Conservation (phyloP, 2,113 vertebrate species). For the Calonectris borealis region DNA sequence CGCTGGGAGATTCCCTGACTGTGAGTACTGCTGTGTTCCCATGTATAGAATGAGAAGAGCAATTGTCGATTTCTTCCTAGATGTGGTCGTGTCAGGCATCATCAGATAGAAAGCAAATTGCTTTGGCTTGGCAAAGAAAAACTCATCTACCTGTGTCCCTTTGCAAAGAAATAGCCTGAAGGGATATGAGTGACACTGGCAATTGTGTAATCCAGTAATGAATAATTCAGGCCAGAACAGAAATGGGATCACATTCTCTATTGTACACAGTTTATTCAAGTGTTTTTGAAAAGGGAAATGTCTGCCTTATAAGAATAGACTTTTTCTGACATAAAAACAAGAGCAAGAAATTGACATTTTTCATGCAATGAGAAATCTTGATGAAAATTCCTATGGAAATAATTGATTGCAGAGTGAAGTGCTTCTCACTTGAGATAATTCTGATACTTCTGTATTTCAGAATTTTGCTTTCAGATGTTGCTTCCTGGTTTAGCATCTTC, state of each 20-base stretch:
- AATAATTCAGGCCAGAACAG: neutral
- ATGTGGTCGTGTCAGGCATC: neutral
- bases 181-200: neutral
- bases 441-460: neutral
- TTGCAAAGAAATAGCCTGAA: neutral
- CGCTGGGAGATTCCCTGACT: conserved; percentile 89
- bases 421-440: neutral
- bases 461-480: neutral
- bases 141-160: neutral
- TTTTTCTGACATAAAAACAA: neutral
- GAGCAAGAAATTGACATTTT: neutral
- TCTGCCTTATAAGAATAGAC: neutral
- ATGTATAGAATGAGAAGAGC: neutral
- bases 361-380: neutral
- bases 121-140: neutral
- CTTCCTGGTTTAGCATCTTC: neutral
- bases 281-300: neutral
- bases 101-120: neutral
- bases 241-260: neutral
- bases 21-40: conserved; percentile 71
- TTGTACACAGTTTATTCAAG: neutral
- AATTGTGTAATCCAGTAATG: neutral
- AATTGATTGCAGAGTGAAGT: neutral
- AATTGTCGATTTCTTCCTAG: neutral
- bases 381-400: neutral